Evolutionary conservation across 1,140 invertebrate genomes (phyloP).

Genomic region (Linepithema humile): DNA sequence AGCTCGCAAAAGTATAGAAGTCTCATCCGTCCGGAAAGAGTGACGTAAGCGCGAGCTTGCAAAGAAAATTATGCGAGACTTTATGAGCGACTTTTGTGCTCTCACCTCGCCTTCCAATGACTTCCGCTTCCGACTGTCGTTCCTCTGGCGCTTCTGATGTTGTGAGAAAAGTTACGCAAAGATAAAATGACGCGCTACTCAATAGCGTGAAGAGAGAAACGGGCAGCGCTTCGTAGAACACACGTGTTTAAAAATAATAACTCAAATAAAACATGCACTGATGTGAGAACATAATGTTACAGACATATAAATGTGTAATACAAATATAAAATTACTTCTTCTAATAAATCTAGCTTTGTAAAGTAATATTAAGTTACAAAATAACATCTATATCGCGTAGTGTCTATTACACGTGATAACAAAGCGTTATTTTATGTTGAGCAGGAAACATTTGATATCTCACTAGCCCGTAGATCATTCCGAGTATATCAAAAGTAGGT

Average conservation of each 20-base stretch:
- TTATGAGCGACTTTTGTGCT: constrained; percentile 56
- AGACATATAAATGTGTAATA: neutral
- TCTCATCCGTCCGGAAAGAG: constrained; percentile 31
- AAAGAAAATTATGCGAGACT: constrained; percentile 62
- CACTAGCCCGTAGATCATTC: neutral
- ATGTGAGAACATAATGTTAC: no score
- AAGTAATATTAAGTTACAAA: neutral
- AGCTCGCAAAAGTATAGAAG: neutral
- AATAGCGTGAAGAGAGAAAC: neutral
- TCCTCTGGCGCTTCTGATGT: constrained; percentile 56
- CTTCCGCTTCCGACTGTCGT: constrained; percentile 71
- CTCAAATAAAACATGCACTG: neutral
- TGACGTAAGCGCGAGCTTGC: constrained; percentile 46
- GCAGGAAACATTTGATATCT: neutral
- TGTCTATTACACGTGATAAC: no score
- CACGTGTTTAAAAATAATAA: neutral
- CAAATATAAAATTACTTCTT: constrained; percentile 2
- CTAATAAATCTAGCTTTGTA: neutral
- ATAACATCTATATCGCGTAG: neutral
- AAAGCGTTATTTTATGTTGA: neutral
- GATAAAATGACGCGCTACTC: neutral
- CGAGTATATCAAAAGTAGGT: neutral
- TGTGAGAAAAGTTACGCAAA: constrained; percentile 3
- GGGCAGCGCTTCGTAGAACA: neutral
- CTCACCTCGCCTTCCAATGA: constrained; percentile 54